Evolutionary conservation across 2,888 invertebrate species (phyloP), one percentile per base, ranked within the genome.

Genomic region (Tipula vernalis): DNA sequence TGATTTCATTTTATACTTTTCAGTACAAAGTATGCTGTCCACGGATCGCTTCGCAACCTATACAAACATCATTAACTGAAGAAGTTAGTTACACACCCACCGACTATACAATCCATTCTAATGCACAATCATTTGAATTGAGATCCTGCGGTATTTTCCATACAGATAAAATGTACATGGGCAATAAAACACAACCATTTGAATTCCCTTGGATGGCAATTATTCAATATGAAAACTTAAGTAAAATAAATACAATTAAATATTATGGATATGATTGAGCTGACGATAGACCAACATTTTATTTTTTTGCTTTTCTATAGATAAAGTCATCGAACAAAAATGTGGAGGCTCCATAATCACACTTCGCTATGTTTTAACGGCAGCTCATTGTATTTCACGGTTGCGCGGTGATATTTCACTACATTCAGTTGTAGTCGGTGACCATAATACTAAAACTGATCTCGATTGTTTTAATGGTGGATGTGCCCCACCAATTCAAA

Each of bases 151-250:
- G 96, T 0, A 90, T 90, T 0, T 90, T 91, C 5, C 92, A 92
- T 13, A 90, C 91, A 5, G 92, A 93, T 84, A 93, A 93, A 88
- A 93, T 96, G 85, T 91, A 93, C 36, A 93, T 93, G 2, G 96
- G 96, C 0, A 92, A 94, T 83, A 91, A 92, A 87, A 94, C 95
- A 0, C 90, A 90, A 0, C 89, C 95, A 4, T 93, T 92, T 57
- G 94, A 96, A 88, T 95, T 94, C 91, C 96, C 96, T 0, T 96
- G 96, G 96, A 94, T 96, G 95, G 95, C 94, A 0, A 91, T 96
- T 1, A 89, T 96, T 15, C 93, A 93, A n/a, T 36, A n/a, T 6
- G n/a, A 6, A 10, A 57, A 5, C 15, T 0, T 5, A 2, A 5
- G 44, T 12, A 44, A 44, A 1, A 10, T 0, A 10, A 15, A 39